phyloP scores from a whole-genome alignment of 2,113 vertebrate genomes.

The Triplophysa siluroides region DNA sequence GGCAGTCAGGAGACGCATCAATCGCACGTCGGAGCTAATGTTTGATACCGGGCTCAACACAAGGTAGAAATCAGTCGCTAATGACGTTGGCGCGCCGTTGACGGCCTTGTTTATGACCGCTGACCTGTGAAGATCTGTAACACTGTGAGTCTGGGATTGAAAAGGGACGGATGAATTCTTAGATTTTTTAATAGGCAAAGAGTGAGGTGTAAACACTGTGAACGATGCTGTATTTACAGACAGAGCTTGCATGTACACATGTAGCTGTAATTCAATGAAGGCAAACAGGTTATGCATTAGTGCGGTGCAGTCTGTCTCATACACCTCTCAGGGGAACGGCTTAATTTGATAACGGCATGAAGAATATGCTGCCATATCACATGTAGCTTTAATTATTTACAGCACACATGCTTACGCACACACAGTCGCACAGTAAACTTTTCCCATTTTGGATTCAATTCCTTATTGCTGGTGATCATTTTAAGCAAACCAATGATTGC shows the following conservation, averaged over 20 bases:
- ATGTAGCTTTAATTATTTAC: conserved; percentile 58
- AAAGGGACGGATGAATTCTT: not conserved
- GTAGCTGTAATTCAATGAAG: conserved; percentile 40
- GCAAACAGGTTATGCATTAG: conserved; percentile 47
- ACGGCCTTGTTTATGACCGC: not conserved
- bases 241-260: conserved; percentile 35
- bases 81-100: not conserved
- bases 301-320: conserved; percentile 31
- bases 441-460: too few relatives aligned
- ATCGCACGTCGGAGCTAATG: not conserved
- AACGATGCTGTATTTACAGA: conserved; percentile 12
- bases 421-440: not conserved
- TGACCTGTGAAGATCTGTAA: not conserved
- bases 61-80: not conserved
- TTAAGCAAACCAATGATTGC: too few relatives aligned
- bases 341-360: conserved; percentile 52
- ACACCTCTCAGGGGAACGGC: conserved; percentile 40
- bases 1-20: conserved; percentile 13
- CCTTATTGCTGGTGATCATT: too few relatives aligned
- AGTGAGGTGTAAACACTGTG: not conserved
- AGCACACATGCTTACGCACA: conserved; percentile 18
- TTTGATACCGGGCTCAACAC: not conserved
- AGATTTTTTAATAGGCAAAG: not conserved
- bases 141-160: not conserved
- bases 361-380: conserved; percentile 45